phyloP scores from a whole-genome alignment of 1,140 invertebrate genomes.

The Drosophila tristis region DNA sequence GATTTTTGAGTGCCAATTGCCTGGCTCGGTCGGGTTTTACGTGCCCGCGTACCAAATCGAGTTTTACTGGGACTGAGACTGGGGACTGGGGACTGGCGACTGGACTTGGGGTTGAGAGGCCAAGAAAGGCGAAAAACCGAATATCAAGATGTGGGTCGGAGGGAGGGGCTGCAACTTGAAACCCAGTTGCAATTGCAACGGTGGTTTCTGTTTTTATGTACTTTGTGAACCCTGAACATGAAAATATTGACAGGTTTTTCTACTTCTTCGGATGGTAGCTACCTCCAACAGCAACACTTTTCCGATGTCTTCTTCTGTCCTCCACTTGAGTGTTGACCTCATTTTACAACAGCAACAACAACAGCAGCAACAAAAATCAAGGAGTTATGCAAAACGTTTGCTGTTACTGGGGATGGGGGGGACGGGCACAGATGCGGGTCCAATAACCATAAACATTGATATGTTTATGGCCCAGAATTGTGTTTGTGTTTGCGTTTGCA shows the following conservation, averaged over 20 bases:
- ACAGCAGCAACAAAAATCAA: background rate
- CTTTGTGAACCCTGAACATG: constrained; percentile 73
- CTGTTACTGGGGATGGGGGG: background rate
- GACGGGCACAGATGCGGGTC: constrained; percentile 48
- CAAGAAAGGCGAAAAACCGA: constrained; percentile 12
- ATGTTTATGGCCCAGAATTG: constrained; percentile 72
- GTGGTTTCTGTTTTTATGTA: constrained; percentile 22
- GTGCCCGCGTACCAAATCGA: constrained; percentile 50
- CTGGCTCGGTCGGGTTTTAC: constrained; percentile 42
- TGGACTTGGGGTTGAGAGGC: no score
- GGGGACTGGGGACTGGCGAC: no score
- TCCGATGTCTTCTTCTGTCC: background rate
- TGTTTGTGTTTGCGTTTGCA: constrained; percentile 25
- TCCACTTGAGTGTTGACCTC: constrained; percentile 21
- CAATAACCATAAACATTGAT: constrained; percentile 78
- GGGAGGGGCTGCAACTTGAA: background rate
- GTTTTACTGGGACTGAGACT: constrained; percentile 29
- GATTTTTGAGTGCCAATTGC: constrained; percentile 73
- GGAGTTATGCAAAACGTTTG: constrained; percentile 43
- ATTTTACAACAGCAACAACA: constrained; percentile 30
- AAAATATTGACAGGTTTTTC: constrained; percentile 70
- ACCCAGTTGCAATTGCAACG: constrained; percentile 37
- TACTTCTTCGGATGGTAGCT: constrained; percentile 1
- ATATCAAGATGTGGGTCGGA: constrained; percentile 5
- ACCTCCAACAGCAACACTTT: no score